Conservation (phyloP, 2,888 invertebrate species). For the Nemapogon koenigi region DNA sequence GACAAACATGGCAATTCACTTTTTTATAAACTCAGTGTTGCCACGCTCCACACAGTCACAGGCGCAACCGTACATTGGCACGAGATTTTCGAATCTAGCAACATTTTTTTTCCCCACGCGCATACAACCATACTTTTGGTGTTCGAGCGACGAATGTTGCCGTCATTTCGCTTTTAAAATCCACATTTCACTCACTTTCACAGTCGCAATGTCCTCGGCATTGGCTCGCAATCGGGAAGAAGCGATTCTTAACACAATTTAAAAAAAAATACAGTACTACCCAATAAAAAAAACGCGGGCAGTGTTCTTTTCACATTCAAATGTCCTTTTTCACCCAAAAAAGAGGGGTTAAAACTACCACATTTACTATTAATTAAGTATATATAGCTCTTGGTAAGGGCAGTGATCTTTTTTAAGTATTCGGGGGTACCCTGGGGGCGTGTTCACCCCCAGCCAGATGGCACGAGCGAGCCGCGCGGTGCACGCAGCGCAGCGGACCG, state of each 20-base stretch:
- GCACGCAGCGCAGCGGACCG: constrained; percentile 83
- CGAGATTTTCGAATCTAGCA: not conserved
- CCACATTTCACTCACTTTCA: not conserved
- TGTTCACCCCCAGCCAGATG: constrained; percentile 87
- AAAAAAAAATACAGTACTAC: not conserved
- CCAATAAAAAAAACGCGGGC: not conserved
- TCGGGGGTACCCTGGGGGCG: constrained; percentile 36
- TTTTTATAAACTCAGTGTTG: not conserved
- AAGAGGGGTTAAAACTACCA: no score
- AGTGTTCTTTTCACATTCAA: not conserved
- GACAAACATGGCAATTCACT: not conserved
- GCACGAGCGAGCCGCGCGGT: constrained; percentile 81
- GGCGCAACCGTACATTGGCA: not conserved
- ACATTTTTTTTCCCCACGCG: not conserved
- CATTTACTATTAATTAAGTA: no score
- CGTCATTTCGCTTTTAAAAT: no score
- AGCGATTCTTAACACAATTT: no score
- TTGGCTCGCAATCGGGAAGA: no score
- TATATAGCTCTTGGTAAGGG: no score
- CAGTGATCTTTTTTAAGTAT: not conserved
- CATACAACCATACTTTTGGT: not conserved
- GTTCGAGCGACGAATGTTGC: not conserved
- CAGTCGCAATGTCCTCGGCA: no score
- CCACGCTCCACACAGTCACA: no score
- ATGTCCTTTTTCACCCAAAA: not conserved